phyloP scores from a whole-genome alignment of 92 coral and sea anemone genomes.

The Phymanthus crucifer region DNA sequence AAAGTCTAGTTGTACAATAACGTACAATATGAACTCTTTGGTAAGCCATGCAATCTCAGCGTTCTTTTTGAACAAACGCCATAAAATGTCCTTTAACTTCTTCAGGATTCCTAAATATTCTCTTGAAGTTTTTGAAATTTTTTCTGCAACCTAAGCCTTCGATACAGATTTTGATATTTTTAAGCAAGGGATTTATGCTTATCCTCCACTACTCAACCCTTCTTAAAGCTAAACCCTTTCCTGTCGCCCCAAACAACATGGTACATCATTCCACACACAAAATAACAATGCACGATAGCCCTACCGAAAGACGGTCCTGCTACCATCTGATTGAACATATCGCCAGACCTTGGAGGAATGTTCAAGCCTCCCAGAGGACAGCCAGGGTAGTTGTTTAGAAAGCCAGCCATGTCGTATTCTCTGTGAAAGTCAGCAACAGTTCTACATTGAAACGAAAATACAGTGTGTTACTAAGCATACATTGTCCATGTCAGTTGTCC shows the following conservation, averaged over 20 bases:
- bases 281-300: conserved; percentile 28
- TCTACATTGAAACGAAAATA: conserved; percentile 25
- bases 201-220: conserved; percentile 30
- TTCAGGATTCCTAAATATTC: background rate
- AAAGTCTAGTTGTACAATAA: background rate
- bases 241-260: conserved; percentile 33
- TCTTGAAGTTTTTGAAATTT: background rate
- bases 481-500: conserved; percentile 56
- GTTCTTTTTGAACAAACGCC: background rate
- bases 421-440: conserved; percentile 14
- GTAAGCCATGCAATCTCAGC: background rate
- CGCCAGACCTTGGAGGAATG: conserved; percentile 78
- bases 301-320: conserved; percentile 74
- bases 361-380: conserved; percentile 77
- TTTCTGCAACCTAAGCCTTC: conserved; percentile 26
- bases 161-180: conserved; percentile 37
- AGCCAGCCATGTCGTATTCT: conserved; percentile 75
- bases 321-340: conserved; percentile 84
- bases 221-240: conserved; percentile 45
- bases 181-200: conserved; percentile 43
- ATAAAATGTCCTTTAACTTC: background rate
- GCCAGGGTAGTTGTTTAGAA: conserved; percentile 84
- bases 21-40: background rate
- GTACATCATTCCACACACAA: conserved; percentile 24
- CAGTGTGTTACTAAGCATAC: conserved; percentile 18